Evolutionary conservation across 1,140 invertebrate species (phyloP).

Genomic region (Listronotus oregonensis): DNA sequence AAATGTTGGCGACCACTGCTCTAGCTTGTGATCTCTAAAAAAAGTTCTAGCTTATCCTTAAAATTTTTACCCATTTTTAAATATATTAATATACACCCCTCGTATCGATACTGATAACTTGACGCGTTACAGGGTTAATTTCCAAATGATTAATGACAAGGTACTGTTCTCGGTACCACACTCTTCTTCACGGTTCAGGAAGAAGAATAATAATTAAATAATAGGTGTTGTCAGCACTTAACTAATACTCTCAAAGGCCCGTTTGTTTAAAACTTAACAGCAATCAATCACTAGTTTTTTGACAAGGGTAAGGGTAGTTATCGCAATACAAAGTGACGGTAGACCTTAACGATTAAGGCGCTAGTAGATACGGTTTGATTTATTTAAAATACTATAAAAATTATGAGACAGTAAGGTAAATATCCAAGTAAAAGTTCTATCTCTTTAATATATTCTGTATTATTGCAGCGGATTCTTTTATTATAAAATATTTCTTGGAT

Average conservation of each 20-base stretch:
- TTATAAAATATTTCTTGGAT: too few species aligned
- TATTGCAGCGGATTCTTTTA: too few species aligned
- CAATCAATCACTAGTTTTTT: conserved; percentile 28
- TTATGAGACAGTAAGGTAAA: too few species aligned
- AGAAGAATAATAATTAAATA: conserved; percentile 32
- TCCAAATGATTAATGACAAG: conserved; percentile 21
- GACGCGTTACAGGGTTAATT: conserved; percentile 7
- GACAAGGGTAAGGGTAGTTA: conserved; percentile 11
- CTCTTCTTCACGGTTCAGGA: conserved; percentile 19
- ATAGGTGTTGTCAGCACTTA: conserved; percentile 38
- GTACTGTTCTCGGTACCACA: conserved; percentile 15
- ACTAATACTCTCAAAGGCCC: conserved; percentile 36
- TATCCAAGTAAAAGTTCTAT: too few species aligned
- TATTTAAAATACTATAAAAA: too few species aligned
- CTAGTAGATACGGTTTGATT: too few species aligned
- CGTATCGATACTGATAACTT: background rate
- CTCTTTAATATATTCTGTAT: too few species aligned
- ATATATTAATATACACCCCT: too few species aligned
- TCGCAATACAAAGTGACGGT: background rate
- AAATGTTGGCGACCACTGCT: too few species aligned
- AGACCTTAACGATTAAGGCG: background rate
- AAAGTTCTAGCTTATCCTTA: too few species aligned
- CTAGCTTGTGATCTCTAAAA: too few species aligned
- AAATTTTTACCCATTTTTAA: too few species aligned
- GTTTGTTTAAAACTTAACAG: conserved; percentile 32